These are phyloP conservation scores for Oreonectes daqikongensis DNA, from an alignment of 2,797 vertebrate genomes.

Conservation along the genomic window DNA sequence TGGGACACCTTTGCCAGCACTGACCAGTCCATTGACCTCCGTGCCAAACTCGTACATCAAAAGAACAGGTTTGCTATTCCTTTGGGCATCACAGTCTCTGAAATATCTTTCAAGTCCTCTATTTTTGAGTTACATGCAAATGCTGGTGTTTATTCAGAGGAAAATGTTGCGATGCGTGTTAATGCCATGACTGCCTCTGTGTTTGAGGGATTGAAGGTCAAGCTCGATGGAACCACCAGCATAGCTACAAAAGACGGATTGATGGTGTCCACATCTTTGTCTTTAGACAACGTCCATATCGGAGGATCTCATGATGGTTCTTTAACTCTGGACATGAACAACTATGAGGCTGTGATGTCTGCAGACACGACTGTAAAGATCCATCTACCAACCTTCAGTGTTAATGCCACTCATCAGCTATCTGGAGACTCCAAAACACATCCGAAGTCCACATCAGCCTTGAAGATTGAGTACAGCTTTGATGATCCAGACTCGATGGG, in stretches of 20 bases:
- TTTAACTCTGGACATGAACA: constrained; percentile 78
- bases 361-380: constrained; percentile 76
- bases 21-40: constrained; percentile 83
- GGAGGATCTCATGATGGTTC: constrained; percentile 84
- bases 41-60: constrained; percentile 81
- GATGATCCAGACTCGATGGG: constrained; percentile 68
- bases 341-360: constrained; percentile 72
- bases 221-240: constrained; percentile 85
- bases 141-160: constrained; percentile 80
- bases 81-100: constrained; percentile 84
- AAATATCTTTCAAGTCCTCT: constrained; percentile 88
- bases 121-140: constrained; percentile 85
- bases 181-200: constrained; percentile 82
- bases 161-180: constrained; percentile 83
- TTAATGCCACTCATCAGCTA: constrained; percentile 84
- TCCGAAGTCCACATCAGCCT: constrained; percentile 73
- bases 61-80: constrained; percentile 80
- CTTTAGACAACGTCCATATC: constrained; percentile 74
- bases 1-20: constrained; percentile 82
- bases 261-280: constrained; percentile 86
- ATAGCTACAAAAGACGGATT: constrained; percentile 84
- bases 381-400: constrained; percentile 70
- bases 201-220: constrained; percentile 81
- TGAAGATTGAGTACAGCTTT: constrained; percentile 78
- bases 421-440: constrained; percentile 81